Base-by-base conservation (phyloP, 2,797 vertebrate species). In the Sebastiscus tertius region DNA sequence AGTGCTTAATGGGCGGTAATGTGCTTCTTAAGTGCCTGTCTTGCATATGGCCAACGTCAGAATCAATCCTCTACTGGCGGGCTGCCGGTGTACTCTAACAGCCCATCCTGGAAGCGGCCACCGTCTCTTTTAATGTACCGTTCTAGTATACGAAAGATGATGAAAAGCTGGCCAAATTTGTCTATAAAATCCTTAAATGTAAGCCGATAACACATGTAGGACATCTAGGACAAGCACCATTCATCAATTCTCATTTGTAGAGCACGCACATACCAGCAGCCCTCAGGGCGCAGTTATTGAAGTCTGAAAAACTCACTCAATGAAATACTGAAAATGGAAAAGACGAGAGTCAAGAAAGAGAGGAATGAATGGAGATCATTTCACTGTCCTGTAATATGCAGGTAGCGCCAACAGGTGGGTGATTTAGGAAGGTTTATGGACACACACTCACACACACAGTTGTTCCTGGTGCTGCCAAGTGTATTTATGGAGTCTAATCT, bases 1-100 rank as follows among this genome's bases (percentile, higher is more conserved):
- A 93, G 88, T 84, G 29, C 87, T 88, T 94, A 95, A 95, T 94
- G 93, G 91, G 55, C 63, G 81, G 87, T 95, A 95, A 95, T 95
- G 93, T 90, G 91, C 80, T 91, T 88, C 90, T 91, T 91, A 93
- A 94, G 92, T 92, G 92, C 91, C 80, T 49, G 82, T 89, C 85
- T 87, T 92, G 90, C 85, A 94, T 92, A 89, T 72, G 86, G 90
- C 70, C 87, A 77, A 85, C 39, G 85, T 90, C 85, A 81, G 81
- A 80, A 95, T 95, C 93, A 92, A 95, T 95, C 91, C 84, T 68
- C 58, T 70, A 18, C 83, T 89, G 91, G 90, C 87, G 2, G 58
- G 63, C 73, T 89, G 89, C 84, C 84, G 76, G 49, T 55, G 63
- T 36, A 54, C 84, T 85, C 83, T 68, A 85, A 87, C 82, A 80